A percentile compares a stretch with the other conserved stretches of the same genome.
phyloP scores from a whole-genome alignment of 37 sponge, comb jelly and placozoan species.

The Amphimedon queenslandica region DNA sequence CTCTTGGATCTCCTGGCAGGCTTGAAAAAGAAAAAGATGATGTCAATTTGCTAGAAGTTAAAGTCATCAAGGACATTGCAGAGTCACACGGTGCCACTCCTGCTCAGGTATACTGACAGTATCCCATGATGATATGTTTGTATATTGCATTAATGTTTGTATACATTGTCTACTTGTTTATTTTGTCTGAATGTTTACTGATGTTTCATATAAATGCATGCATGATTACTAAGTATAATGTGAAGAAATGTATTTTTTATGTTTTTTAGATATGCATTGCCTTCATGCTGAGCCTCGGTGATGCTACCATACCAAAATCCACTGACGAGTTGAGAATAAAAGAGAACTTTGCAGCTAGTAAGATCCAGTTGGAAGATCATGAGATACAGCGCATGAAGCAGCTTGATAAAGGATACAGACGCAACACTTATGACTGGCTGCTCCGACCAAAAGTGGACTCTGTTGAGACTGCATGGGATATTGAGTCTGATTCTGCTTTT shows the following conservation, averaged over 20 bases:
- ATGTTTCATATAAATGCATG: not conserved
- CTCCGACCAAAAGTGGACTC: not conserved
- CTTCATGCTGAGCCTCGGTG: constrained; percentile 30
- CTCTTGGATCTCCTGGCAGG: constrained; percentile 62
- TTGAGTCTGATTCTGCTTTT: not conserved
- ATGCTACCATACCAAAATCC: constrained; percentile 58
- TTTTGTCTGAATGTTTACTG: too few species aligned
- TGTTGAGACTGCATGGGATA: not conserved
- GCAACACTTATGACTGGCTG: not conserved
- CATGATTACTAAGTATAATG: not conserved
- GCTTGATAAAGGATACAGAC: not conserved
- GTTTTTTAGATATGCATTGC: constrained; percentile 43
- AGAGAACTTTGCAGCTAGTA: constrained; percentile 49
- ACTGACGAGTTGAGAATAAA: constrained; percentile 30
- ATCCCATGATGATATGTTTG: not conserved
- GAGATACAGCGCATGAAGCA: constrained; percentile 35
- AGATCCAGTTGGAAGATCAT: constrained; percentile 27
- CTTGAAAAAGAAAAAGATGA: constrained; percentile 21
- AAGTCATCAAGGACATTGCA: constrained; percentile 52
- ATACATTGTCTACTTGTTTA: too few species aligned
- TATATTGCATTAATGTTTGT: too few species aligned
- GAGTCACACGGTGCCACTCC: constrained; percentile 51
- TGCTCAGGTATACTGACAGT: constrained; percentile 60
- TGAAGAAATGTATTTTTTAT: not conserved
- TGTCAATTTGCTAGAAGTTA: constrained; percentile 51